Conservation (phyloP, 1,140 invertebrate species). For the Bradynema listronoti region DNA sequence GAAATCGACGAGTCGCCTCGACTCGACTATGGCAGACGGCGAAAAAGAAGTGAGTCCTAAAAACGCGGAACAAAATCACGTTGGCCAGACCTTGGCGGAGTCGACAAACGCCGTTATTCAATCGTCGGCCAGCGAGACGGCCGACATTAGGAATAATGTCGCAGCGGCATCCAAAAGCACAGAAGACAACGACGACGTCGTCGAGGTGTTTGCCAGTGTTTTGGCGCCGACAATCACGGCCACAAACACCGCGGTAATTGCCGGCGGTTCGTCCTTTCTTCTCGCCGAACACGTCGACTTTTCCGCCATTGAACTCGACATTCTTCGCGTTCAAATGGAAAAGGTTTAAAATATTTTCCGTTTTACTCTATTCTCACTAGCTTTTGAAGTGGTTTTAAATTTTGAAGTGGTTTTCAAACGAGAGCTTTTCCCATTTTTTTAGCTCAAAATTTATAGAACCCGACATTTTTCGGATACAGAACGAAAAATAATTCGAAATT, state of each 20-base stretch:
- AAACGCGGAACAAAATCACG: too few relatives aligned
- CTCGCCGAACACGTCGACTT: slow-evolving; percentile 8
- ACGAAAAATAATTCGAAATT: slow-evolving; percentile 7
- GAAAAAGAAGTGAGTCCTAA: too few relatives aligned
- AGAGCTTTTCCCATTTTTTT: too few relatives aligned
- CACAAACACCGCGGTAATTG: background rate
- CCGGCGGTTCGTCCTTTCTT: slow-evolving; percentile 10
- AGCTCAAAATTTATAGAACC: too few relatives aligned
- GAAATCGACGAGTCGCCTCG: too few relatives aligned
- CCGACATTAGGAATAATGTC: background rate
- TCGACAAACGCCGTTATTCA: too few relatives aligned
- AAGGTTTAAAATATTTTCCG: slow-evolving; percentile 24
- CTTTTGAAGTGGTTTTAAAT: too few relatives aligned
- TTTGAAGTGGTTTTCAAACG: too few relatives aligned
- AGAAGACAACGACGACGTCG: background rate
- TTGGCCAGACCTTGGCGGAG: too few relatives aligned
- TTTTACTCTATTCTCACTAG: too few relatives aligned
- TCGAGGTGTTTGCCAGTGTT: background rate
- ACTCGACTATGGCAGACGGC: too few relatives aligned
- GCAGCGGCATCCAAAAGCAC: background rate
- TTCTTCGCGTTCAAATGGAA: slow-evolving; percentile 37
- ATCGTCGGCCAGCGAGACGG: background rate
- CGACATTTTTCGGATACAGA: too few relatives aligned
- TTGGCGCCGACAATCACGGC: background rate
- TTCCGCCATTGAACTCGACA: slow-evolving; percentile 16